Conservation (phyloP, 2,113 vertebrate species). For the Thermophis baileyi region DNA sequence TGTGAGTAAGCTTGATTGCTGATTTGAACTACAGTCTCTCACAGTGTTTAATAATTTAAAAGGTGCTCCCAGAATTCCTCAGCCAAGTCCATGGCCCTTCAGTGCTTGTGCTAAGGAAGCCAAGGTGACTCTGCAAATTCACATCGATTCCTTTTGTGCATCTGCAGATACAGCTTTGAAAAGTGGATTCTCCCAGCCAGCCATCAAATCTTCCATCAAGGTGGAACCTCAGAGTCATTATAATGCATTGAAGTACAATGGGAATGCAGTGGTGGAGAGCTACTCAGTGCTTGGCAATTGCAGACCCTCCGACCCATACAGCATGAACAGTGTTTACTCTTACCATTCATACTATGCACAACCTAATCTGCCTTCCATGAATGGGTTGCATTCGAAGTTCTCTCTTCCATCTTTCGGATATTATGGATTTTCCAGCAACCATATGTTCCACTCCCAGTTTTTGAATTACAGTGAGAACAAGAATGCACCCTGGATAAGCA, state of each 20-base stretch:
- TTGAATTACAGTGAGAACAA: conserved; percentile 80
- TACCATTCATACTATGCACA: conserved; percentile 95
- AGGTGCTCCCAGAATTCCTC: background rate
- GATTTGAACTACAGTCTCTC: background rate
- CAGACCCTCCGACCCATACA: conserved; percentile 86
- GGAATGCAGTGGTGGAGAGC: conserved; percentile 79
- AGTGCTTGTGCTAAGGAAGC: background rate
- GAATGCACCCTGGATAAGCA: conserved; percentile 62
- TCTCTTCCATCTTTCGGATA: conserved; percentile 84
- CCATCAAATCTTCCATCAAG: conserved; percentile 86
- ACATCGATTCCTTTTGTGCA: conserved; percentile 39
- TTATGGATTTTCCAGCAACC: conserved; percentile 84
- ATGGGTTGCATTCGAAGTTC: conserved; percentile 90
- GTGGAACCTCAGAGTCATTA: conserved; percentile 77
- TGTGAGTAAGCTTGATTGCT: background rate
- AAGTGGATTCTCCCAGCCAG: conserved; percentile 75
- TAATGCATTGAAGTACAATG: conserved; percentile 78
- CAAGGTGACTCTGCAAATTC: background rate
- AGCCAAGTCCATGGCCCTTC: background rate
- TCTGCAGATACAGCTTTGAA: conserved; percentile 68
- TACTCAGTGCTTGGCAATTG: conserved; percentile 79
- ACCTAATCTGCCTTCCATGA: conserved; percentile 85
- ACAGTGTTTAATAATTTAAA: background rate
- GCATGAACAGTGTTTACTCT: conserved; percentile 84
- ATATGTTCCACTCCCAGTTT: conserved; percentile 84